phyloP scores from a whole-genome alignment of 2,888 invertebrate genomes.

The Protodeltote pygarga region DNA sequence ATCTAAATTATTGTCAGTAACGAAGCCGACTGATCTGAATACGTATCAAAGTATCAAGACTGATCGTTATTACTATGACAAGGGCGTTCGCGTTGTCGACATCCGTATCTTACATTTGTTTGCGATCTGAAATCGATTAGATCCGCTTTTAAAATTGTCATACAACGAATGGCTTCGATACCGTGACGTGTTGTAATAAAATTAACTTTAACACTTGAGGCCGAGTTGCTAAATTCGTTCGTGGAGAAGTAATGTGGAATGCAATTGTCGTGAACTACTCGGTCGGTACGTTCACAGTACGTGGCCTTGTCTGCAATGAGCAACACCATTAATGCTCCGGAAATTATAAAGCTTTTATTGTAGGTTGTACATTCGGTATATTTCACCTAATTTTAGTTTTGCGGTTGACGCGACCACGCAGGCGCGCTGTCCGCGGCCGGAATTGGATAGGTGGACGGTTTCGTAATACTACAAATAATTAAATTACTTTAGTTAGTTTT shows the following conservation, averaged over 20 bases:
- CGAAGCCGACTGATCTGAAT: slow-evolving; percentile 46
- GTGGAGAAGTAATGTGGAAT: slow-evolving; percentile 71
- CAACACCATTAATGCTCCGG: slow-evolving; percentile 77
- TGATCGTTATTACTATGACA: slow-evolving; percentile 63
- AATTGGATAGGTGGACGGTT: slow-evolving; percentile 63
- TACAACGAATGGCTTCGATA: slow-evolving; percentile 59
- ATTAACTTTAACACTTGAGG: slow-evolving; percentile 65
- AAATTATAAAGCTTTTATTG: slow-evolving; percentile 76
- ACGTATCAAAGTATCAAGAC: slow-evolving; percentile 46
- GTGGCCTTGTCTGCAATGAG: slow-evolving; percentile 75
- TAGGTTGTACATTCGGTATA: slow-evolving; percentile 59
- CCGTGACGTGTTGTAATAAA: slow-evolving; percentile 59
- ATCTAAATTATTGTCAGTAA: slow-evolving; percentile 46
- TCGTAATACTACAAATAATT: slow-evolving; percentile 57
- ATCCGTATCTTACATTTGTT: slow-evolving; percentile 74
- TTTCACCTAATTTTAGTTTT: slow-evolving; percentile 58
- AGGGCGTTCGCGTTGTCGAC: slow-evolving; percentile 82
- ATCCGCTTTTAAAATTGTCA: slow-evolving; percentile 80
- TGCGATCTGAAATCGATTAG: slow-evolving; percentile 76
- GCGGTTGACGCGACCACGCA: slow-evolving; percentile 35
- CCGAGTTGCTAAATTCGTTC: slow-evolving; percentile 70
- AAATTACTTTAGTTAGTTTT: slow-evolving; percentile 36
- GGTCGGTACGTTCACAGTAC: slow-evolving; percentile 67
- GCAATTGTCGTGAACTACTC: slow-evolving; percentile 76
- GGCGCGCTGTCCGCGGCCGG: slow-evolving; percentile 38